A percentile compares a stretch with the other conserved stretches of the same genome.
These are phyloP conservation scores for Cyprinus carpio DNA, from an alignment of 2,113 vertebrate species.

Conservation along the genomic window DNA sequence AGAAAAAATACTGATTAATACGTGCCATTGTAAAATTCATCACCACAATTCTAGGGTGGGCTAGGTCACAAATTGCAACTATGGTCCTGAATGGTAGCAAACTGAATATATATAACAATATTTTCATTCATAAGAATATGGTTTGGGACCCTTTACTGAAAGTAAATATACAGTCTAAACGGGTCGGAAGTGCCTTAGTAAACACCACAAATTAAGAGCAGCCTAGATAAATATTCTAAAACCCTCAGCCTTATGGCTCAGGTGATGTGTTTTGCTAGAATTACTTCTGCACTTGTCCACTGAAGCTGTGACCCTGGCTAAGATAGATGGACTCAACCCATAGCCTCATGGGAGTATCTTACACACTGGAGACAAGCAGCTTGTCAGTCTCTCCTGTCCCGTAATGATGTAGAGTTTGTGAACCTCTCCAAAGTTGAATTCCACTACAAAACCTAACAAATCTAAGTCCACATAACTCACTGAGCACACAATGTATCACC, in stretches of 20 bases:
- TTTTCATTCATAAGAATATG: neutral
- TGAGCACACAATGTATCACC: neutral
- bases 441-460: neutral
- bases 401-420: neutral
- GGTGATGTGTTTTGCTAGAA: neutral
- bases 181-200: neutral
- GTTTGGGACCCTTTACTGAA: neutral
- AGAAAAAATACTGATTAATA: neutral
- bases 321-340: conserved; percentile 39
- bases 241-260: neutral
- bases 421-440: conserved; percentile 41
- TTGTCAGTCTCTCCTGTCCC: conserved; percentile 9
- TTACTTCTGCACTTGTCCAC: neutral
- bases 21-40: too few relatives aligned
- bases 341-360: conserved; percentile 28
- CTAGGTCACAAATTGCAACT: neutral
- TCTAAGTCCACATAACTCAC: neutral
- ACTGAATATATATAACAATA: neutral
- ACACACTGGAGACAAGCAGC: neutral
- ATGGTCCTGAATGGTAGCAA: neutral
- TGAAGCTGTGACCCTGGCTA: conserved; percentile 45
- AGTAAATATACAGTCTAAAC: neutral
- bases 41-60: neutral
- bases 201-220: neutral
- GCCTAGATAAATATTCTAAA: conserved; percentile 9